These are phyloP conservation scores for Sarotherodon lohbergeri DNA, from an alignment of 2,113 vertebrate species.

Conservation along the genomic window DNA sequence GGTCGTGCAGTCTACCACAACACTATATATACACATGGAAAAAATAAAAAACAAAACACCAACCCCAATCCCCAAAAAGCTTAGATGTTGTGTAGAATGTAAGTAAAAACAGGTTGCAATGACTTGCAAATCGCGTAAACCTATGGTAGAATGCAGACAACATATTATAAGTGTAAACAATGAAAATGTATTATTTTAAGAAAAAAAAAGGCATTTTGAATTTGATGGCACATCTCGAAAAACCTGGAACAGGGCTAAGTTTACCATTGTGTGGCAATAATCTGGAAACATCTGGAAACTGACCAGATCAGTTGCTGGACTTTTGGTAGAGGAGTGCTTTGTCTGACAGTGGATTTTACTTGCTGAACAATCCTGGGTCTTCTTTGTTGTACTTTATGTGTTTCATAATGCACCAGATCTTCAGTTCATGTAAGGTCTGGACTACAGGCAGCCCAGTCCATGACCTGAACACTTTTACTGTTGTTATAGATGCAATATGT, in stretches of 20 bases:
- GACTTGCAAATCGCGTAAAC: fast-evolving
- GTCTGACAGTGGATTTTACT: background rate
- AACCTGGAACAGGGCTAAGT: background rate
- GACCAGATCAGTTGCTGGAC: background rate
- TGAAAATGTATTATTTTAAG: background rate
- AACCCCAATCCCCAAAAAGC: background rate
- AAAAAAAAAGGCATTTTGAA: background rate
- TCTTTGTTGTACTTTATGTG: background rate
- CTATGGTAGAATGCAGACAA: background rate
- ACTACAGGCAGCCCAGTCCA: background rate
- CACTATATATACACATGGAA: background rate
- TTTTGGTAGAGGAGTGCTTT: background rate
- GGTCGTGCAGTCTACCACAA: too few species aligned
- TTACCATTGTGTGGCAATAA: background rate
- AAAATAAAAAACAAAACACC: background rate
- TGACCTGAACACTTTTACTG: background rate
- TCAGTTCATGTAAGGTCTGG: background rate
- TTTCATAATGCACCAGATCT: background rate
- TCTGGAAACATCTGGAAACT: background rate
- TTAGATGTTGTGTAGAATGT: background rate
- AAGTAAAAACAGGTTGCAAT: background rate
- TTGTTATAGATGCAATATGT: background rate
- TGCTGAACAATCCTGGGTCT: background rate
- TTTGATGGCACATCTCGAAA: background rate
- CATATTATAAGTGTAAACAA: background rate